phyloP scores from a whole-genome alignment of 2,113 vertebrate genomes.

The Ciconia stormi region DNA sequence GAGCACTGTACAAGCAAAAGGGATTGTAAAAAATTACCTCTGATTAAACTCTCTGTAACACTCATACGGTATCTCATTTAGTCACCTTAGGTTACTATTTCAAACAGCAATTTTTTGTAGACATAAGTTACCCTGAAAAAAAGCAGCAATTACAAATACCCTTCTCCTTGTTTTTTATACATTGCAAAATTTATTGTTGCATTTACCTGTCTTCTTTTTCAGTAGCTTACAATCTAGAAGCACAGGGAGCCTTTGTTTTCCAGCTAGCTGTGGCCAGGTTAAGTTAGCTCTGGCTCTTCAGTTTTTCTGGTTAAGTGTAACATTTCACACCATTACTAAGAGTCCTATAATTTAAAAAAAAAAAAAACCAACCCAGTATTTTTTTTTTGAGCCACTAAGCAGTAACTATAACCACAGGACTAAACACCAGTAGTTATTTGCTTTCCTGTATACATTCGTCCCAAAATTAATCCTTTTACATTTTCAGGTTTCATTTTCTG shows the following conservation, averaged over 20 bases:
- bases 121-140: conserved; percentile 83
- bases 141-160: conserved; percentile 84
- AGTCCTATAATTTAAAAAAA: conserved; percentile 34
- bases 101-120: conserved; percentile 72
- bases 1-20: conserved; percentile 77
- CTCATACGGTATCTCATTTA: conserved; percentile 62
- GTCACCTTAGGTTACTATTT: conserved; percentile 77
- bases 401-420: conserved; percentile 71
- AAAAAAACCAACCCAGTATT: neutral
- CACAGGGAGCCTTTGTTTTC: conserved; percentile 76
- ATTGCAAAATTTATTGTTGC: conserved; percentile 53
- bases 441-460: conserved; percentile 75
- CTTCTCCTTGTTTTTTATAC: conserved; percentile 50
- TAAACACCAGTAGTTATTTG: conserved; percentile 65
- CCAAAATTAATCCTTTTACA: conserved; percentile 67
- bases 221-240: conserved; percentile 74
- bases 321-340: conserved; percentile 58
- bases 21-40: conserved; percentile 69
- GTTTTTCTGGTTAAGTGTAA: conserved; percentile 75
- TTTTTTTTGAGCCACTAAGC: conserved; percentile 65
- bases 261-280: conserved; percentile 69
- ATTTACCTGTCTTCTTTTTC: conserved; percentile 68
- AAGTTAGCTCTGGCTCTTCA: conserved; percentile 74
- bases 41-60: conserved; percentile 74
- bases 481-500: conserved; percentile 70